These are phyloP conservation scores for Pedionomus torquatus DNA, from an alignment of 2,113 vertebrate genomes.

Conservation along the genomic window DNA sequence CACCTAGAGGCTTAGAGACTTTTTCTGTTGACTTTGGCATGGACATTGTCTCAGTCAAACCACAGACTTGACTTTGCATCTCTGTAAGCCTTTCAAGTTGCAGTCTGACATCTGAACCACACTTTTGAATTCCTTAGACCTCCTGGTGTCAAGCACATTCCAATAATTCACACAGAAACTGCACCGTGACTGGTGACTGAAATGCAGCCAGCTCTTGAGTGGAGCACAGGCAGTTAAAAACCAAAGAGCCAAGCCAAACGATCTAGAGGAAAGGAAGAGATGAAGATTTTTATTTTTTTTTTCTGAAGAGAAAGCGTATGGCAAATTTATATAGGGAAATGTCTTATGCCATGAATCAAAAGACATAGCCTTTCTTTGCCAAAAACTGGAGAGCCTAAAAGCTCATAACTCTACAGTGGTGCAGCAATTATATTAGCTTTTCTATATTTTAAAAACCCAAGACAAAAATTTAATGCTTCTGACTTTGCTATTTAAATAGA, in stretches of 20 bases:
- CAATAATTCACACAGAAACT: neutral
- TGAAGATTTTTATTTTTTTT: neutral
- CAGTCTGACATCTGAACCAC: neutral
- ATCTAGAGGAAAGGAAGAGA: neutral
- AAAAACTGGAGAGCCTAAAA: neutral
- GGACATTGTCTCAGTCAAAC: neutral
- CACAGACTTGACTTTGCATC: neutral
- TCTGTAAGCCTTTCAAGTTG: neutral
- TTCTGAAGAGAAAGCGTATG: neutral
- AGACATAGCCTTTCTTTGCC: neutral
- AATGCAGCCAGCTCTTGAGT: neutral
- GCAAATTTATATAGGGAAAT: neutral
- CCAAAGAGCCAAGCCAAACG: neutral
- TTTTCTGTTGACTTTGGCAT: neutral
- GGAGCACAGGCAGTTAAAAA: neutral
- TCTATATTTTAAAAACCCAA: neutral
- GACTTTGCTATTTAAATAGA: slow-evolving; percentile 32
- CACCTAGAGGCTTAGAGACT: neutral
- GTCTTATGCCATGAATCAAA: neutral
- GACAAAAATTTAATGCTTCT: slow-evolving; percentile 10
- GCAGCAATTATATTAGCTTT: slow-evolving; percentile 17
- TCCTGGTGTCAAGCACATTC: neutral
- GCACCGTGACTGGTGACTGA: neutral
- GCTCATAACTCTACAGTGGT: slow-evolving; percentile 2
- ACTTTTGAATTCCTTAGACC: neutral